Base-by-base conservation (phyloP, 2,888 invertebrate genomes). In the Daptonema setosum region DNA sequence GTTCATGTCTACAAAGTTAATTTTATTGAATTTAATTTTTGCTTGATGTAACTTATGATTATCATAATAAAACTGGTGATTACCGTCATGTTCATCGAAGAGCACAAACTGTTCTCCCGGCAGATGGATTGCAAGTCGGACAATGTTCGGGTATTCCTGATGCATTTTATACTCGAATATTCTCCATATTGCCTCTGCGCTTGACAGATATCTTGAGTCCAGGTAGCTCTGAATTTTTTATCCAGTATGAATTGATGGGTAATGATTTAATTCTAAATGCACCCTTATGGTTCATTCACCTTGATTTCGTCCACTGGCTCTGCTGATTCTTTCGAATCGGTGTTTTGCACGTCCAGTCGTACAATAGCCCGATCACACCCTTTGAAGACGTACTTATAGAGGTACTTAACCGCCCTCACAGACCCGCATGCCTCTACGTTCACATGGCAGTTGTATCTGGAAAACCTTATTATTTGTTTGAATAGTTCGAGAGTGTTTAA, bases 401-500 rank as follows among this genome's bases (percentile, higher is more conserved):
- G 22, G 57, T 71, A 69, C 54, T 67, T 68, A 1, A 66, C 59
- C 3, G 58, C 56, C 24, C 53, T 59, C 2, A 69, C 53, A n/a
- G 62, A 56, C 2, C 57, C 45, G 56, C 64, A 64, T 28, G 61
- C 51, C 63, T 73, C 71, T 1, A 72, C 66, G 62, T 73, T 73
- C 45, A 73, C 69, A 58, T 73, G 72, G 22, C 61, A 60, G 56
- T 70, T 63, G 61, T 62, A 45, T 45, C 22, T 45, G 3, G 14
- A 22, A 3, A 22, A 5, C n/a, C n/a, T n/a, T n/a, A n/a, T n/a
- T n/a, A n/a, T n/a, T n/a, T n/a, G n/a, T n/a, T n/a, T n/a, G n/a
- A n/a, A n/a, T n/a, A n/a, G n/a, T n/a, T n/a, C n/a, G n/a, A n/a
- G n/a, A n/a, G n/a, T n/a, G n/a, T n/a, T n/a, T n/a, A n/a, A n/a